phyloP scores from a whole-genome alignment of 1,140 invertebrate genomes.

The Drosophila murphyi region DNA sequence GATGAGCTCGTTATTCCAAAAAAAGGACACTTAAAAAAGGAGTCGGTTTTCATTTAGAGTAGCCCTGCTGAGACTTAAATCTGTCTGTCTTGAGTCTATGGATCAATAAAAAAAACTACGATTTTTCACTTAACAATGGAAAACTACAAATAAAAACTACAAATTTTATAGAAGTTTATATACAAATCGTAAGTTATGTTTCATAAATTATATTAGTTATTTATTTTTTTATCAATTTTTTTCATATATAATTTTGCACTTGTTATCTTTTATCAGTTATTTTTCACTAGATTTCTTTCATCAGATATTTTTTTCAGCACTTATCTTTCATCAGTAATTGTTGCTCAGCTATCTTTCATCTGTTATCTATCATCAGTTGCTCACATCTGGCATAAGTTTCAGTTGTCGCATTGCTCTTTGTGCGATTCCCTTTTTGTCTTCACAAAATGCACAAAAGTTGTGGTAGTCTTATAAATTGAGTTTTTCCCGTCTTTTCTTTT shows the following conservation, averaged over 20 bases:
- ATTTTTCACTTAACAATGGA: neutral
- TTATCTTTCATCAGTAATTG: too few relatives aligned
- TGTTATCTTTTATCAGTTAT: too few relatives aligned
- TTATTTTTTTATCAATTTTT: too few relatives aligned
- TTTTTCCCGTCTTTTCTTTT: conserved; percentile 25
- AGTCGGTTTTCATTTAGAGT: conserved; percentile 6
- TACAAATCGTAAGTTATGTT: too few relatives aligned
- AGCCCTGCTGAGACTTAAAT: neutral
- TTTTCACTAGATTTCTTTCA: too few relatives aligned
- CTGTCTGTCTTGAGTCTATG: too few relatives aligned
- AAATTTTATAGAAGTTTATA: too few relatives aligned
- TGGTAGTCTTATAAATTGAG: conserved; percentile 41
- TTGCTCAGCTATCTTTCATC: neutral
- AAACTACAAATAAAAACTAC: neutral
- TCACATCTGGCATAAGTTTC: conserved; percentile 10
- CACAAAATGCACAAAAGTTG: conserved; percentile 25
- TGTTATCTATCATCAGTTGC: neutral
- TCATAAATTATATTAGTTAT: too few relatives aligned
- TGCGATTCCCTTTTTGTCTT: neutral
- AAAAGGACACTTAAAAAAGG: neutral
- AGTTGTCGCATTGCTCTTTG: conserved; percentile 10
- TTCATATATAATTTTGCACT: too few relatives aligned
- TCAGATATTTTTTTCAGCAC: too few relatives aligned
- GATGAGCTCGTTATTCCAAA: conserved; percentile 39
- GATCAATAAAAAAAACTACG: neutral